Percentiles rank a stretch among this genome's conserved stretches.
phyloP scores from a whole-genome alignment of 2,888 invertebrate genomes.

The Onthophagus sagittarius region DNA sequence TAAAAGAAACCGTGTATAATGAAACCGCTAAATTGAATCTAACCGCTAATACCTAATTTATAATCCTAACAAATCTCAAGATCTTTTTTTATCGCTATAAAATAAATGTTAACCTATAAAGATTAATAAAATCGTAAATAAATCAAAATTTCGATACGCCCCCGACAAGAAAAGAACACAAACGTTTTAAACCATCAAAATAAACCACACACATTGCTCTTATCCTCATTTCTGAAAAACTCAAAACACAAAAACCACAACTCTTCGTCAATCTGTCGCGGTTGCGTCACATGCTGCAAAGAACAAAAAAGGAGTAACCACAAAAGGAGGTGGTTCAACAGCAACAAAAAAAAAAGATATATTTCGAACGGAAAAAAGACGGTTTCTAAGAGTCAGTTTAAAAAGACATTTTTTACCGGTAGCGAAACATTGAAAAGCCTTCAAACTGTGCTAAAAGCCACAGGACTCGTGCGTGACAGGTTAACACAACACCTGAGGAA shows the following conservation, averaged over 20 bases:
- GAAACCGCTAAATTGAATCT: not conserved
- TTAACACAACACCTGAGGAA: not conserved
- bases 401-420: not conserved
- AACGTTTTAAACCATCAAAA: not conserved
- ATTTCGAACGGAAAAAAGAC: not conserved
- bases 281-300: not conserved
- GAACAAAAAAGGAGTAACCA: not conserved
- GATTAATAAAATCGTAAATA: too few relatives aligned
- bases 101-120: too few relatives aligned
- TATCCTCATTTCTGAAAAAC: not conserved
- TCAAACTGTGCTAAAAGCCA: not conserved
- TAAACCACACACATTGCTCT: not conserved
- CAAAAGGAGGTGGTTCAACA: not conserved
- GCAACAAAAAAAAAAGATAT: too few relatives aligned
- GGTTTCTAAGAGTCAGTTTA: not conserved
- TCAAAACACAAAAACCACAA: not conserved
- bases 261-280: not conserved
- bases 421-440: not conserved
- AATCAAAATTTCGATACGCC: too few relatives aligned
- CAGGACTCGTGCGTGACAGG: not conserved
- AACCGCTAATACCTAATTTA: not conserved
- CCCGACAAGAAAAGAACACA: too few relatives aligned
- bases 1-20: not conserved
- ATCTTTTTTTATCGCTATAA: too few relatives aligned
- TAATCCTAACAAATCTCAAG: not conserved